These are phyloP conservation scores for Crotophaga sulcirostris DNA, from an alignment of 2,113 vertebrate genomes.

Conservation along the genomic window DNA sequence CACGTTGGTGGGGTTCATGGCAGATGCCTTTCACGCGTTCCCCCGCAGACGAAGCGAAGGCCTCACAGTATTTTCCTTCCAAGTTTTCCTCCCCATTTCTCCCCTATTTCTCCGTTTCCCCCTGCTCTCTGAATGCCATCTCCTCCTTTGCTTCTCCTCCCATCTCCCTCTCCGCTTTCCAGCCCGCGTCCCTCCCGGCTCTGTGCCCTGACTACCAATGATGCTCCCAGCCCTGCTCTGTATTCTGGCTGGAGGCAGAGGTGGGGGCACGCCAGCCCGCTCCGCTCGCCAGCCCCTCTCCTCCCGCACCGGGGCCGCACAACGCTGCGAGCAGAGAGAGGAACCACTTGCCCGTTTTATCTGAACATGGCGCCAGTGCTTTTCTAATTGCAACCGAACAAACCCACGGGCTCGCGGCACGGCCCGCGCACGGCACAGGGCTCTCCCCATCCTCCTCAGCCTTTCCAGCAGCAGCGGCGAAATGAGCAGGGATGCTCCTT, in stretches of 20 bases:
- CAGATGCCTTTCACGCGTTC: not conserved
- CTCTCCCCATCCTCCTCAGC: not conserved
- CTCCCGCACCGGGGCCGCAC: not conserved
- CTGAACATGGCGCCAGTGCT: not conserved
- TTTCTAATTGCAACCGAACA: not conserved
- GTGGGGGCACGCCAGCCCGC: not conserved
- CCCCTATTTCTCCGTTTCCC: not conserved
- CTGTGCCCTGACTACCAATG: conserved; percentile 20
- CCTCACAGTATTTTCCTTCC: not conserved
- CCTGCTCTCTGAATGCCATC: not conserved
- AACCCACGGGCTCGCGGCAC: rapidly evolving
- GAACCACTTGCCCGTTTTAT: rapidly evolving
- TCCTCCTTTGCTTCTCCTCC: not conserved
- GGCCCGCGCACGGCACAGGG: rapidly evolving
- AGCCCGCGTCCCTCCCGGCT: not conserved
- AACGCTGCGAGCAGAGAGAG: not conserved
- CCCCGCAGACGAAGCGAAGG: not conserved
- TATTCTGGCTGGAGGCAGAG: not conserved
- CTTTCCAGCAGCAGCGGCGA: rapidly evolving
- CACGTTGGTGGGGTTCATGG: rapidly evolving
- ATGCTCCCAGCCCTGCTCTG: not conserved
- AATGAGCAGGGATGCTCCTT: not conserved
- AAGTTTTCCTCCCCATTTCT: not conserved
- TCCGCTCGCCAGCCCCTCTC: not conserved
- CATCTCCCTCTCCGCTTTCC: not conserved